phyloP scores from a whole-genome alignment of 1,140 invertebrate genomes.

The Pseudomyrmex pallidus region DNA sequence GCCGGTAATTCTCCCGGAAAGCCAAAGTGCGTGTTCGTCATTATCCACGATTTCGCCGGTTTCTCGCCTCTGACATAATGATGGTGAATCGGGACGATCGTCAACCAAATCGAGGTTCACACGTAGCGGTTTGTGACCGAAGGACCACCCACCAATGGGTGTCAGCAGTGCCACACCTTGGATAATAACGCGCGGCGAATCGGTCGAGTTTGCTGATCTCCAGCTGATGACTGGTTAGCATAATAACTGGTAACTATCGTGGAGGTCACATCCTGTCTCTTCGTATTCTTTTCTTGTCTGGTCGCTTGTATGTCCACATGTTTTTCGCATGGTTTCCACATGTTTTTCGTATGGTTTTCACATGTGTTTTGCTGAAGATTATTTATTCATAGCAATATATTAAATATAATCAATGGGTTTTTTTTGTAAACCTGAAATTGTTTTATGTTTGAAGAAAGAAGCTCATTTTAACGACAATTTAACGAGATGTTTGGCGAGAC shows the following conservation, averaged over 20 bases:
- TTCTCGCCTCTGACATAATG: conserved; percentile 33
- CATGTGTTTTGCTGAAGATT: not conserved
- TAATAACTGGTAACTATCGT: conserved; percentile 66
- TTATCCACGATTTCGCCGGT: conserved; percentile 42
- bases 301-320: not conserved
- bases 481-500: too few relatives aligned
- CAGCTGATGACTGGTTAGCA: conserved; percentile 74
- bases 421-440: not conserved
- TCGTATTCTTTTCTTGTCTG: not conserved
- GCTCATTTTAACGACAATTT: not conserved
- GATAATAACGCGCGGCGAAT: conserved; percentile 80
- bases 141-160: conserved; percentile 78
- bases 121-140: conserved; percentile 74
- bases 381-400: not conserved
- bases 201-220: conserved; percentile 73
- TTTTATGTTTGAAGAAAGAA: not conserved
- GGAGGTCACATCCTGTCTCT: conserved; percentile 35
- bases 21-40: not conserved
- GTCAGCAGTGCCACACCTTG: conserved; percentile 80
- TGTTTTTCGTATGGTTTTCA: not conserved
- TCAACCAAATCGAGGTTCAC: conserved; percentile 77
- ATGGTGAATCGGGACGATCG: conserved; percentile 65
- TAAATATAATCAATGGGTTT: not conserved
- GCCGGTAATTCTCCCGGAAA: conserved; percentile 22
- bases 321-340: not conserved